Evolutionary conservation across 2,888 invertebrate species (phyloP).

Genomic region (Tridacna crocea): DNA sequence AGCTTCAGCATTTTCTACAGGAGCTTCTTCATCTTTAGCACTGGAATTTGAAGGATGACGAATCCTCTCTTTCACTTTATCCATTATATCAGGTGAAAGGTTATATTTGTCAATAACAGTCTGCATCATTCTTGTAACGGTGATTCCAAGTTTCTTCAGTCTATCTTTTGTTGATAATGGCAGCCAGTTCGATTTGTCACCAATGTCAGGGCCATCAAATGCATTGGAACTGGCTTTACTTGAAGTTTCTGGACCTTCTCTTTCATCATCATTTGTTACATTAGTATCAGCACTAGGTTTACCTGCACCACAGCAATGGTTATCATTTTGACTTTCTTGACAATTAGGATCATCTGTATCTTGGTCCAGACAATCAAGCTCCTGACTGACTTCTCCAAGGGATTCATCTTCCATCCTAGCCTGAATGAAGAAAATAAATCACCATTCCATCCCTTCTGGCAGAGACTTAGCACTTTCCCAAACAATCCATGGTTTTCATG

Average conservation of each 20-base stretch:
- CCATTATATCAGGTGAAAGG: constrained; percentile 35
- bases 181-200: not conserved
- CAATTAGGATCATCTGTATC: no score
- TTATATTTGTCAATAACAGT: constrained; percentile 36
- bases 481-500: no score
- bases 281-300: no score
- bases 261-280: no score
- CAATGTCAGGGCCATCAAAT: not conserved
- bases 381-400: no score
- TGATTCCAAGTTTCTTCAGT: constrained; percentile 22
- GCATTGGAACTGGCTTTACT: no score
- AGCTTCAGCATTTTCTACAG: not conserved
- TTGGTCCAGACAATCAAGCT: no score
- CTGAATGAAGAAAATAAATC: not conserved
- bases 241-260: no score
- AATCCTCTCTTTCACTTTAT: constrained; percentile 19
- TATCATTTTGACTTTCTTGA: no score
- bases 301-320: no score
- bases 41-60: not conserved
- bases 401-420: not conserved
- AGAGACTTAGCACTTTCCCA: no score
- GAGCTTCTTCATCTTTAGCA: not conserved
- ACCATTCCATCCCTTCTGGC: no score
- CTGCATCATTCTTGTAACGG: constrained; percentile 27
- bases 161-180: not conserved